Evolutionary conservation across 1,140 invertebrate genomes (phyloP), one percentile per base, ranked within the genome.

Genomic region (Rhagoletis pomonella): DNA sequence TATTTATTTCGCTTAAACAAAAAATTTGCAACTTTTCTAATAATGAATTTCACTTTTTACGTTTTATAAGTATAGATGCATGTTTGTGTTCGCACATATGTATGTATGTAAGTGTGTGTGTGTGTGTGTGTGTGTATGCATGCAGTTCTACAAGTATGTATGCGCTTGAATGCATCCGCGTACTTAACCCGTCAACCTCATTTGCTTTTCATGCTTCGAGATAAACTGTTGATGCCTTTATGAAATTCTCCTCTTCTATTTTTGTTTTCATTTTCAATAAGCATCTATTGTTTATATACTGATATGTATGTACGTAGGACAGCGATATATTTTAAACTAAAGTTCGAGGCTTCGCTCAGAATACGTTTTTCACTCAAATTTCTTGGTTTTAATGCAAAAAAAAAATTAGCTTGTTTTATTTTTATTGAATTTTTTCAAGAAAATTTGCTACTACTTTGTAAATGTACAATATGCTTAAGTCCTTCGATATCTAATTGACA

Each of bases 101-200:
- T 9, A 69, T 12, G 17, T 4, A 5, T 7, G 10, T 17, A 47
- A 14, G 44, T 17, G 42, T 17, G 3, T 17, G 42, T 12, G 29
- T 67, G 29, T 67, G 65, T 9, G 7, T 67, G 10, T 67, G 1
- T 55, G 50, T 55, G 42, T 1, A 12, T 47, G 67, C 67, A 17
- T 12, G 60, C 17, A 17, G 10, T 62, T n/a, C 1, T 42, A 17
- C 4, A 73, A 73, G 42, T 73, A 44, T 10, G 10, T 55, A 10
- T 73, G 10, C 67, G 14, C 67, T 73, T 47, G 67, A 73, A 73
- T 73, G 67, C 67, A 47, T 47, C 67, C 67, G 67, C 67, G 67
- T 73, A 42, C 67, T 73, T 73, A 73, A 73, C 67, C 67, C 67
- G 67, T 39, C 67, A 73, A 73, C 67, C 67, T 73, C 67, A 73